phyloP scores from a whole-genome alignment of 2,888 invertebrate species.

The Parnassius orleans region DNA sequence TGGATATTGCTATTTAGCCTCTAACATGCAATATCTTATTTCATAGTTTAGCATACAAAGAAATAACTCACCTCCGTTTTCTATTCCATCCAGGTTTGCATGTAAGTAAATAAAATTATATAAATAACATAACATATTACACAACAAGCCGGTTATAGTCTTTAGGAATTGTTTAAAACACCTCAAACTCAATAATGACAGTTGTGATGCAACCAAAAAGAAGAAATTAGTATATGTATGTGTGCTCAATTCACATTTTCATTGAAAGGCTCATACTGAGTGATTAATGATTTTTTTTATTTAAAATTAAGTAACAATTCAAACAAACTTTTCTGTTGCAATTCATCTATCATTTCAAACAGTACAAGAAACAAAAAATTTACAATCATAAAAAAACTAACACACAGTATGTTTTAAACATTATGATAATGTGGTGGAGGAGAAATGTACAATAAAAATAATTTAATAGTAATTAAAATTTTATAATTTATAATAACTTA shows the following conservation, averaged over 20 bases:
- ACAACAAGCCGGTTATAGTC: slow-evolving; percentile 28
- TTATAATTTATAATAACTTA: no score
- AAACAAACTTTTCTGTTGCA: background rate
- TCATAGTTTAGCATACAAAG: slow-evolving; percentile 24
- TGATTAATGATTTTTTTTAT: no score
- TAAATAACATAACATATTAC: slow-evolving; percentile 46
- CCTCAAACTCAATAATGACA: slow-evolving; percentile 25
- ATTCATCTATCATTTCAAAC: slow-evolving; percentile 3
- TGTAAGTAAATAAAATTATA: slow-evolving; percentile 69
- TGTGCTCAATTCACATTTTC: no score
- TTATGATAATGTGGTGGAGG: no score
- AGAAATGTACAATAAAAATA: no score
- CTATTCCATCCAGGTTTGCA: slow-evolving; percentile 68
- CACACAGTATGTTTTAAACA: no score
- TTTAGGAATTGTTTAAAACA: slow-evolving; percentile 19
- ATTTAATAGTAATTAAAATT: no score
- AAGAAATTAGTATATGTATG: no score
- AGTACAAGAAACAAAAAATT: background rate
- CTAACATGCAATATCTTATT: slow-evolving; percentile 35
- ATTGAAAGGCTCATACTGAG: no score
- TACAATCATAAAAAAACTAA: no score
- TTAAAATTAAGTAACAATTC: background rate
- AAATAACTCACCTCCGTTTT: slow-evolving; percentile 72
- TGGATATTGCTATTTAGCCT: background rate
- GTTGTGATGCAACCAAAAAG: slow-evolving; percentile 2